Percentiles rank a stretch among this genome's conserved stretches.
phyloP scores from a whole-genome alignment of 1,140 invertebrate species.

The Bactericera cockerelli region DNA sequence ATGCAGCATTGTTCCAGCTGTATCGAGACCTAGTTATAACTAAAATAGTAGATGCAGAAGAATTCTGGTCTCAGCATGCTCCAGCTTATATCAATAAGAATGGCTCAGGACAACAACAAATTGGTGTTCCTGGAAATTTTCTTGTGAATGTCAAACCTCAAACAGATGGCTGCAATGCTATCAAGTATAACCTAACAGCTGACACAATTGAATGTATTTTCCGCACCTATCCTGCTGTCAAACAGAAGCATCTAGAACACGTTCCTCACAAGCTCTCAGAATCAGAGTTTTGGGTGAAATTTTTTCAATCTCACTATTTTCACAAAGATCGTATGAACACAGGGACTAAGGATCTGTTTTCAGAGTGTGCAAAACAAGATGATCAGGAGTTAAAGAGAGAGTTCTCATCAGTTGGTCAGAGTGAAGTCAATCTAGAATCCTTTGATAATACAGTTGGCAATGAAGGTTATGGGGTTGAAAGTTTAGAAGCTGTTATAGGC shows the following conservation, averaged over 20 bases:
- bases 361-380: conserved; percentile 91
- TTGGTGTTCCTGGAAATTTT: conserved; percentile 78
- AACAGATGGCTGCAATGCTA: conserved; percentile 90
- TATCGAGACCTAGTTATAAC: conserved; percentile 89
- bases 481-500: conserved; percentile 37
- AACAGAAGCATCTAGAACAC: conserved; percentile 90
- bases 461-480: conserved; percentile 45
- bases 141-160: conserved; percentile 77
- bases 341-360: conserved; percentile 77
- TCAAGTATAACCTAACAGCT: conserved; percentile 92
- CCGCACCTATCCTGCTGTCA: conserved; percentile 96
- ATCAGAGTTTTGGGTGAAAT: conserved; percentile 97
- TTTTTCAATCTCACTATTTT: conserved; percentile 99
- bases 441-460: conserved; percentile 60
- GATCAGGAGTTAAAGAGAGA: conserved; percentile 73
- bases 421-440: conserved; percentile 59
- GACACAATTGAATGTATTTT: conserved; percentile 98
- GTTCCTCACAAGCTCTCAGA: conserved; percentile 92
- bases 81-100: conserved; percentile 53
- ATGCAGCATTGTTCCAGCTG: conserved; percentile 65
- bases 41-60: conserved; percentile 82
- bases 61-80: conserved; percentile 88
- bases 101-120: conserved; percentile 51
- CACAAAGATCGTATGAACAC: conserved; percentile 85
- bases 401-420: conserved; percentile 57